Percentiles rank a stretch among this genome's conserved stretches.
Conservation (phyloP, 2,888 invertebrate species). For the Tenthredo mesomela region DNA sequence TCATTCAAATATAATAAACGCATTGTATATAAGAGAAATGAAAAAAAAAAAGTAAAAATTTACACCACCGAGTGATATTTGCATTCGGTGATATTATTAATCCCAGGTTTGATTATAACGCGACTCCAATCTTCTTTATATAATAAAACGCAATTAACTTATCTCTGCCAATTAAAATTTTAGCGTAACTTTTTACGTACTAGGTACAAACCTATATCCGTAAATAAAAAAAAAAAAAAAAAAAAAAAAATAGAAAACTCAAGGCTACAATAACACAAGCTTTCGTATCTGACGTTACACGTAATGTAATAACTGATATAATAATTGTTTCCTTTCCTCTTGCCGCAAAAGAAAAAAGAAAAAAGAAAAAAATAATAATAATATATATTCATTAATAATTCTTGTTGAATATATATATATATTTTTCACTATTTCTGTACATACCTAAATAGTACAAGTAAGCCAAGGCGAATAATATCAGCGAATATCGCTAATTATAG, state of each 20-base stretch:
- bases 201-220: background rate
- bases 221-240: background rate
- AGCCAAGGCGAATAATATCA: conserved; percentile 12
- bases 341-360: background rate
- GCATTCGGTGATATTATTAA: background rate
- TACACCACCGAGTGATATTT: background rate
- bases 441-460: background rate
- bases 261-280: background rate
- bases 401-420: background rate
- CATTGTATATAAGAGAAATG: background rate
- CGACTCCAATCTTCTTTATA: background rate
- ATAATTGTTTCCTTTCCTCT: conserved; percentile 2
- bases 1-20: background rate
- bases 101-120: background rate
- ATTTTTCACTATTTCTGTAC: background rate
- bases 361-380: background rate
- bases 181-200: background rate
- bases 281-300: background rate
- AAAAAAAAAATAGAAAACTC: background rate
- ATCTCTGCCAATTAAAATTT: background rate
- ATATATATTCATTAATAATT: background rate
- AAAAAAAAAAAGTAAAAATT: no score
- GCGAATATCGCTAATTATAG: background rate
- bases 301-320: background rate
- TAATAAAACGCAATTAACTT: background rate